Base-by-base conservation (phyloP, 2,797 vertebrate species). In the Clarias platycephalus region DNA sequence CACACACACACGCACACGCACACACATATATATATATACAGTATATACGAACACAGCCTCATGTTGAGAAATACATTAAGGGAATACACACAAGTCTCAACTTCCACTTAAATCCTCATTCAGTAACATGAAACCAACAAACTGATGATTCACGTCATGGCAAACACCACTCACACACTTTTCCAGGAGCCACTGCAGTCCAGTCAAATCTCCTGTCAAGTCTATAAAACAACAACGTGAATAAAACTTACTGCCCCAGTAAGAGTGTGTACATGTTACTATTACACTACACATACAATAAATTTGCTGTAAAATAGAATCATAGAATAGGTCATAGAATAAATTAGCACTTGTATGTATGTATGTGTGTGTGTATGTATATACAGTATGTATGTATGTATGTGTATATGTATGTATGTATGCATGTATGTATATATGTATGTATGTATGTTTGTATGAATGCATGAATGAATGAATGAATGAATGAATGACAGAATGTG, bases 111-210 rank as follows among this genome's bases (percentile, higher is more conserved):
- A 81, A 60, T 76, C 79, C 53, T 44, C 9, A 58, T 60, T 81
- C 62, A 15, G 84, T 76, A 76, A 81, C 26, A 24, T 44, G 71
- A 85, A 82, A 76, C 84, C 80, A 62, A 62, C 84, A 85, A 77
- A 82, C 53, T 60, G 82, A 83, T 83, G 72, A 82, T 85, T 78
- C 72, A 53, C 40, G 55, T 82, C 66, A 78, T 85, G 84, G 72
- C 84, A 82, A 82, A 63, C 37, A 26, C 68, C 37, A 28, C 57
- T 40, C 15, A 58, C 57, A 85, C 44, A 75, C 80, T 26, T 82
- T 82, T 57, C 72, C 72, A 70, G 82, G 55, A 70, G 57, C 55
- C 62, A 53, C 44, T 76, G 82, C 40, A 67, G 60, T 83, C 62
- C 82, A 83, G 72, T 57, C 84, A 77, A 85, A 82, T 62, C 53